These are phyloP conservation scores for Odocoileus hemionus DNA, from an alignment of 2,113 vertebrate species.

Conservation along the genomic window DNA sequence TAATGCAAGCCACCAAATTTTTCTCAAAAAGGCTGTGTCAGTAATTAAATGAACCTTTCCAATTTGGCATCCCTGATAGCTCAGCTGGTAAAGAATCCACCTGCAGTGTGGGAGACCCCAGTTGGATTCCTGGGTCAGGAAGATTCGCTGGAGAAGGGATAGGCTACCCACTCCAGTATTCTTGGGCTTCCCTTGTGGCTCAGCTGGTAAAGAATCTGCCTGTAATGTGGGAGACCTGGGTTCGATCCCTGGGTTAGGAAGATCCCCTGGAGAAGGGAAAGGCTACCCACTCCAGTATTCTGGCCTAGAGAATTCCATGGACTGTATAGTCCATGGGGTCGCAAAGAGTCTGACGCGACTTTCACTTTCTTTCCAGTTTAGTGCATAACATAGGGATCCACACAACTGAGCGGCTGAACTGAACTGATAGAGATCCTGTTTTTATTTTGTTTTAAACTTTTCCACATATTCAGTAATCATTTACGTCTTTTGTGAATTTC, in stretches of 20 bases:
- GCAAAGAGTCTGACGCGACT: accelerated
- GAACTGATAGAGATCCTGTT: neutral
- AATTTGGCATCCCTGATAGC: neutral
- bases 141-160: neutral
- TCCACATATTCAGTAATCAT: neutral
- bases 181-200: neutral
- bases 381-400: neutral
- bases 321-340: neutral
- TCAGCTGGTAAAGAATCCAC: neutral
- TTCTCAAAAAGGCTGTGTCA: neutral
- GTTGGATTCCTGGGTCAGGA: neutral
- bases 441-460: conserved; percentile 6
- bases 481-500: neutral
- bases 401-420: too few species aligned
- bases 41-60: neutral
- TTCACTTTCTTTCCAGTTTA: neutral
- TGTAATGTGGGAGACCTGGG: neutral
- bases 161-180: neutral
- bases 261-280: neutral
- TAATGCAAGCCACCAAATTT: neutral
- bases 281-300: neutral
- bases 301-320: neutral
- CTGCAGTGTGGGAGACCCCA: accelerated
- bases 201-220: neutral
- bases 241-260: neutral